phyloP scores from a whole-genome alignment of 2,113 vertebrate species.

The Dasyornis broadbenti region DNA sequence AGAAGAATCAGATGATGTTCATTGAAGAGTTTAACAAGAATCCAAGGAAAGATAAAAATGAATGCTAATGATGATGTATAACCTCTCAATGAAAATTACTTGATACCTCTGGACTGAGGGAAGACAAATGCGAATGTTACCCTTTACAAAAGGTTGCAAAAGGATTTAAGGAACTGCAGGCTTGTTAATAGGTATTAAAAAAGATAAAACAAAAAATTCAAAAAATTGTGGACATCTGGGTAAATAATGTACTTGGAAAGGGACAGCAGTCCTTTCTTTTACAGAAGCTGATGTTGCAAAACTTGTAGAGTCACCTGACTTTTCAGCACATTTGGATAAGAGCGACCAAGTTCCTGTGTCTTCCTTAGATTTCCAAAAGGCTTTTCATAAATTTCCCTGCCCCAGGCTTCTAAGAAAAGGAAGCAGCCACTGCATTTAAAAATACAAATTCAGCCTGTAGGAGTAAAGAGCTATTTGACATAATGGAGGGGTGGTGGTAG shows the following conservation, averaged over 20 bases:
- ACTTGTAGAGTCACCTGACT: not conserved
- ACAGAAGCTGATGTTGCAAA: not conserved
- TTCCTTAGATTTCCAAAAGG: not conserved
- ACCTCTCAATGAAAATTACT: not conserved
- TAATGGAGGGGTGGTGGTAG: rapidly evolving
- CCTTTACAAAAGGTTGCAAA: not conserved
- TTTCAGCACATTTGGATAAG: not conserved
- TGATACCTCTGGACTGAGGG: not conserved
- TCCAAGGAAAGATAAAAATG: not conserved
- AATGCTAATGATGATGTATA: not conserved
- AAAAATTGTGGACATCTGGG: not conserved
- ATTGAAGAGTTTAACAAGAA: not conserved
- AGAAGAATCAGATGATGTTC: not conserved
- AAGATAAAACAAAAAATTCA: not conserved
- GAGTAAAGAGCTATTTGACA: not conserved
- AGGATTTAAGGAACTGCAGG: not conserved
- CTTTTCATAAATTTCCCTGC: not conserved
- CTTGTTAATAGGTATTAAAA: not conserved
- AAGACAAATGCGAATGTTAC: not conserved
- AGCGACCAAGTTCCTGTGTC: not conserved
- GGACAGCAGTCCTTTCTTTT: not conserved
- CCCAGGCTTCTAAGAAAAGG: not conserved
- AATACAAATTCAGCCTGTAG: rapidly evolving
- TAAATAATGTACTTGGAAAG: not conserved
- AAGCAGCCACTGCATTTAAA: not conserved